Conservation (phyloP, 2,113 vertebrate species). For the Leptobrachium leishanense region DNA sequence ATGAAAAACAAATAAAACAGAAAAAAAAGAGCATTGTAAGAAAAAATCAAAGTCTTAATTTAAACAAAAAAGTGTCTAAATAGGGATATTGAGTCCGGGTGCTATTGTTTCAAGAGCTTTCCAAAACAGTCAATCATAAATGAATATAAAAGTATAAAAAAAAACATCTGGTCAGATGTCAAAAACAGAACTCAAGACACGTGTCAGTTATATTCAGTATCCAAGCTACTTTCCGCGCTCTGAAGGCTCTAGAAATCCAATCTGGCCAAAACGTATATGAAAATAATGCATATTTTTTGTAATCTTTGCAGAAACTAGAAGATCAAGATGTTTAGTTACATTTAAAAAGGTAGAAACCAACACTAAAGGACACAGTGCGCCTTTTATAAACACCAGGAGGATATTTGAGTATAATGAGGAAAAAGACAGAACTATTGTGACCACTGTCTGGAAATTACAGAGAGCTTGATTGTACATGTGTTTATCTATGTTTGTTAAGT, state of each 20-base stretch:
- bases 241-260: not conserved
- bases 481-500: slow-evolving; percentile 25
- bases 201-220: slow-evolving; percentile 51
- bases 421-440: slow-evolving; percentile 1
- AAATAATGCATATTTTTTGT: not conserved
- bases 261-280: too few species aligned
- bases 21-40: slow-evolving; percentile 9
- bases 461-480: slow-evolving; percentile 12
- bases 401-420: not conserved
- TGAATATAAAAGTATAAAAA: slow-evolving; percentile 5
- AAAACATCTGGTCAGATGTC: slow-evolving; percentile 49
- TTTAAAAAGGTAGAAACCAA: not conserved
- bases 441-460: slow-evolving; percentile 20
- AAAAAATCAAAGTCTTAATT: slow-evolving; percentile 30
- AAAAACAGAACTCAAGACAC: slow-evolving; percentile 59
- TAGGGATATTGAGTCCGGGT: slow-evolving; percentile 39
- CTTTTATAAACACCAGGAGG: not conserved
- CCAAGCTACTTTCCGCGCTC: slow-evolving; percentile 41
- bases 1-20: slow-evolving; percentile 2
- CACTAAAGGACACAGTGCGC: not conserved
- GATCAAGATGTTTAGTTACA: not conserved
- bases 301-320: not conserved
- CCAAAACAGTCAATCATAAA: slow-evolving; percentile 58
- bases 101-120: slow-evolving; percentile 43
- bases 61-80: slow-evolving; percentile 28